phyloP scores from a whole-genome alignment of 92 coral and sea anemone species.

The Galaxea fascicularis region DNA sequence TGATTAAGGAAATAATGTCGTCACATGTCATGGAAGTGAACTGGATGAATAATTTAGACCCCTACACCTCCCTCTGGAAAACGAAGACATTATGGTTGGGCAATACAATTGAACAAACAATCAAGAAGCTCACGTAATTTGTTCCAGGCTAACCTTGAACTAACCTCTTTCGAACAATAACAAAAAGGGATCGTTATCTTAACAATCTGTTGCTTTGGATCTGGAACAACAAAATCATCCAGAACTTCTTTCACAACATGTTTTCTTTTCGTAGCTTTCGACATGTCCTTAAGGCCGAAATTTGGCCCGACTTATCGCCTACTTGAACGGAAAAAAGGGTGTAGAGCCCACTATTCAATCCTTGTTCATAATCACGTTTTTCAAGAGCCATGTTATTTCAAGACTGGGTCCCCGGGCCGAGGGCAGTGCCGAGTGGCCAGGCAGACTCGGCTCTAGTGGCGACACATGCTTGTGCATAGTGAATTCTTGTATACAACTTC shows the following conservation, averaged over 20 bases:
- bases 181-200: constrained; percentile 61
- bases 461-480: not conserved
- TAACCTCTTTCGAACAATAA: not conserved
- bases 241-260: constrained; percentile 96
- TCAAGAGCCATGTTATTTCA: constrained; percentile 42
- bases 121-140: not conserved
- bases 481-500: too few relatives aligned
- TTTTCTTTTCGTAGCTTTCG: constrained; percentile 97
- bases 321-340: constrained; percentile 17
- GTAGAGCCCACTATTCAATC: constrained; percentile 39
- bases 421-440: not conserved
- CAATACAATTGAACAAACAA: too few relatives aligned
- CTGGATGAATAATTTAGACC: too few relatives aligned
- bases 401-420: constrained; percentile 11
- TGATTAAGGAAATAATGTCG: too few relatives aligned
- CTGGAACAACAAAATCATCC: constrained; percentile 95
- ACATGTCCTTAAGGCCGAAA: constrained; percentile 71
- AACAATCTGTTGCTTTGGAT: constrained; percentile 91
- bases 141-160: not conserved
- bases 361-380: constrained; percentile 59
- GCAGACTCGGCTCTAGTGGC: too few relatives aligned
- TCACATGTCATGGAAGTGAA: too few relatives aligned
- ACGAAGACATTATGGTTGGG: too few relatives aligned
- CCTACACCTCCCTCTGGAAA: too few relatives aligned
- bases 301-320: not conserved